phyloP scores from a whole-genome alignment of 1,140 invertebrate genomes.

The Penaeus indicus region DNA sequence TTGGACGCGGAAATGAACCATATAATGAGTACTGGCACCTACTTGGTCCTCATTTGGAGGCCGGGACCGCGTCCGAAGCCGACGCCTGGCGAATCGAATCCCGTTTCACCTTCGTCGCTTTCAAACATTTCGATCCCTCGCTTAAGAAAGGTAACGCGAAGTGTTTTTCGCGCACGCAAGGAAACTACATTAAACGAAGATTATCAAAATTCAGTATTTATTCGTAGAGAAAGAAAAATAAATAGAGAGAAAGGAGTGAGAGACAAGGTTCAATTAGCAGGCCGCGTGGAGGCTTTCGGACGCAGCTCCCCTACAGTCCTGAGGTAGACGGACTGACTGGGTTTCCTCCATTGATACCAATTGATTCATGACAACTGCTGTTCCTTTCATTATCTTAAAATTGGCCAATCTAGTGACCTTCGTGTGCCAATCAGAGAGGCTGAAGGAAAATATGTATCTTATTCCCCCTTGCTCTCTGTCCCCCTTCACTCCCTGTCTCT shows the following conservation, averaged over 20 bases:
- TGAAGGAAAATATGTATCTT: no score
- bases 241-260: not conserved
- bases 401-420: conserved; percentile 49
- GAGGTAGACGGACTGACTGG: conserved; percentile 46
- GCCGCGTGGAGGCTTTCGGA: conserved; percentile 21
- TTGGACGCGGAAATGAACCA: conserved; percentile 30
- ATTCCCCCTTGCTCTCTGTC: not conserved
- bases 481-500: conserved; percentile 41
- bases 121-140: no score
- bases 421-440: not conserved
- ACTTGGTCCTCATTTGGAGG: conserved; percentile 59
- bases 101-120: no score
- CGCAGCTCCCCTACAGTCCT: conserved; percentile 54
- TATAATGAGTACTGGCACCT: conserved; percentile 46
- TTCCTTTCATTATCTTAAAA: conserved; percentile 58
- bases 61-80: conserved; percentile 45
- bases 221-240: not conserved
- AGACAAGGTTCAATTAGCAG: not conserved
- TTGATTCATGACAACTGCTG: conserved; percentile 53
- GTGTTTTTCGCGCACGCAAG: not conserved
- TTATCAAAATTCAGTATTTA: conserved; percentile 4
- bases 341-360: conserved; percentile 58
- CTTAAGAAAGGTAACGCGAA: no score
- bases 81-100: not conserved
- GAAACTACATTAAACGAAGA: not conserved